Evolutionary conservation across 2,888 invertebrate species (phyloP), one percentile per base, ranked within the genome.

Genomic region (Bembecia ichneumoniformis): DNA sequence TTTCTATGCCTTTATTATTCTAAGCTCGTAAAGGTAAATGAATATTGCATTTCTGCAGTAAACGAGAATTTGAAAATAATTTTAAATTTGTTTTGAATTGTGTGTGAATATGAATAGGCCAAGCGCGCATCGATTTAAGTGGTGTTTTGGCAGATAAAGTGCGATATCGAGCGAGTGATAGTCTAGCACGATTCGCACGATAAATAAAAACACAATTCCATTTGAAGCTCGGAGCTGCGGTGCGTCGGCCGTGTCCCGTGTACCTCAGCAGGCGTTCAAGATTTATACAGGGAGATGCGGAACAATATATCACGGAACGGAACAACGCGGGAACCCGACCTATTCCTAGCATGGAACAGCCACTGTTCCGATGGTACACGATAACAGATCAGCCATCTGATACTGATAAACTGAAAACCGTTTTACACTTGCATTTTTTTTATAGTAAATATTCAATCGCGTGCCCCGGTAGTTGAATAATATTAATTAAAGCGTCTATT

Each of bases 171-270:
- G 79, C 81, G 81, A 81, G 78, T 77, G 82, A 87, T 86, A 84
- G 77, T 71, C 77, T 74, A 77, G 71, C 67, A 71, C 81, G 76
- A 78, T 84, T 86, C 82, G 82, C 81, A 83, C 84, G 82, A 86
- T 86, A 87, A 87, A 87, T 87, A 87, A 87, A 86, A 87, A 86
- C 78, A 87, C 83, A 84, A 86, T 87, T 84, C 86, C 82, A 84
- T 84, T 84, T 82, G 82, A 83, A 77, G 81, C 81, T 69, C 71
- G 72, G 70, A 68, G 77, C 72, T 77, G 82, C 71, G 77, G 77
- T 71, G 76, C 79, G 71, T 77, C 80, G 78, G 76, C 77, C 74
- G 71, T 71, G 82, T 80, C 79, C 71, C 86, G 80, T 86, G 87
- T 86, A 84, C 86, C 87, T 83, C 87, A 87, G 87, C 87, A 82